Conservation (phyloP, 1,140 invertebrate genomes). For the Diuraphis noxia region DNA sequence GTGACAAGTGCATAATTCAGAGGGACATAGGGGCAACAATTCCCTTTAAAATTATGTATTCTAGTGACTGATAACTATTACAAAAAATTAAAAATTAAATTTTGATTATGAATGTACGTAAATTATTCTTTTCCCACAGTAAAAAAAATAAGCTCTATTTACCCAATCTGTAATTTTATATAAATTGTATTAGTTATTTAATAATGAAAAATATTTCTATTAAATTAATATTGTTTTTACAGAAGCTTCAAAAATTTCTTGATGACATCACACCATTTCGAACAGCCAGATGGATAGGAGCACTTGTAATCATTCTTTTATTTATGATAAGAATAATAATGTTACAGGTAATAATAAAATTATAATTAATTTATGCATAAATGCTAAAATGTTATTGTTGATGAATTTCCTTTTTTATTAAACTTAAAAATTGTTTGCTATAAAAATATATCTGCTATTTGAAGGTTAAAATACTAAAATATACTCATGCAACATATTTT, state of each 20-base stretch:
- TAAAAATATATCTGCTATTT: not conserved
- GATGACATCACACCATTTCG: constrained; percentile 65
- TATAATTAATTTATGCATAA: constrained; percentile 30
- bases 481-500: not conserved
- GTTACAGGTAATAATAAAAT: constrained; percentile 59
- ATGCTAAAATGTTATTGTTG: not conserved
- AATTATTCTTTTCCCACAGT: too few species aligned
- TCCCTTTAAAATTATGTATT: too few species aligned
- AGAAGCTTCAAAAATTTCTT: constrained; percentile 63
- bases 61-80: too few species aligned
- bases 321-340: constrained; percentile 62
- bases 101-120: too few species aligned
- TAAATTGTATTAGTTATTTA: not conserved
- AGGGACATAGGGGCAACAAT: too few species aligned
- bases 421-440: not conserved
- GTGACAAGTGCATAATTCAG: too few species aligned
- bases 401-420: not conserved
- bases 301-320: constrained; percentile 60
- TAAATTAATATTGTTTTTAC: constrained; percentile 40
- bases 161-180: too few species aligned
- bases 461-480: not conserved
- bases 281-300: constrained; percentile 63
- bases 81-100: too few species aligned
- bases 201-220: not conserved
- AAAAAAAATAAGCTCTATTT: too few species aligned